phyloP scores from a whole-genome alignment of 2,888 invertebrate species.

The Mayetiola destructor region DNA sequence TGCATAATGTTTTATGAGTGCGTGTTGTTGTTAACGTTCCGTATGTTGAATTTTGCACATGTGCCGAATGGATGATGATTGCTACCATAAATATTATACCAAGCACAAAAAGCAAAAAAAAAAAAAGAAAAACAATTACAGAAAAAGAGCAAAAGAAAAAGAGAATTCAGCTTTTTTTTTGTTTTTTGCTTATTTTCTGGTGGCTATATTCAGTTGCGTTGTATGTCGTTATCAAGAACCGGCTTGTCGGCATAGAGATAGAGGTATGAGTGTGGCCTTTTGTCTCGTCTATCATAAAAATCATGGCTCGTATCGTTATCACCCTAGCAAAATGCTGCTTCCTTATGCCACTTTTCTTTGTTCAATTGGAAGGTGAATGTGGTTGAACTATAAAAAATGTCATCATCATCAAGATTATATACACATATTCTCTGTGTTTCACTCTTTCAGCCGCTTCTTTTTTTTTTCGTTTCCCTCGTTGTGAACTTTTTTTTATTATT shows the following conservation, averaged over 20 bases:
- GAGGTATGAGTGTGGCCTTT: too few relatives aligned
- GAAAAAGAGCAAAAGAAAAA: too few relatives aligned
- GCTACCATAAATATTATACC: slow-evolving; percentile 5
- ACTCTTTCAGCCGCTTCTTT: background rate
- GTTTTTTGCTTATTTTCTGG: background rate
- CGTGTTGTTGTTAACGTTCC: background rate
- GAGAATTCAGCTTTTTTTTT: too few relatives aligned
- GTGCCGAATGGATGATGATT: slow-evolving; percentile 5
- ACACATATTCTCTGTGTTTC: background rate
- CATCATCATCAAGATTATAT: slow-evolving; percentile 5
- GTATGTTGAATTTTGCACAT: background rate
- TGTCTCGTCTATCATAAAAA: background rate
- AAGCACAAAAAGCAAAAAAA: too few relatives aligned
- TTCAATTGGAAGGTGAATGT: background rate
- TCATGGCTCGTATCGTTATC: slow-evolving; percentile 5
- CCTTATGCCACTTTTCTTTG: too few relatives aligned
- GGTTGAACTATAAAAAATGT: slow-evolving; percentile 4
- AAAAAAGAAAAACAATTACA: too few relatives aligned
- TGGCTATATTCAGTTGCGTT: too few relatives aligned
- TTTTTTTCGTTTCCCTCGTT: background rate
- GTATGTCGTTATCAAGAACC: too few relatives aligned
- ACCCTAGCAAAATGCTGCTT: background rate
- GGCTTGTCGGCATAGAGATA: too few relatives aligned
- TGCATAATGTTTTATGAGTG: background rate
- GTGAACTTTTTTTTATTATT: background rate